A percentile compares a stretch with the other conserved stretches of the same genome.
phyloP scores from a whole-genome alignment of 1,140 invertebrate genomes.

The Palaemon carinicauda region DNA sequence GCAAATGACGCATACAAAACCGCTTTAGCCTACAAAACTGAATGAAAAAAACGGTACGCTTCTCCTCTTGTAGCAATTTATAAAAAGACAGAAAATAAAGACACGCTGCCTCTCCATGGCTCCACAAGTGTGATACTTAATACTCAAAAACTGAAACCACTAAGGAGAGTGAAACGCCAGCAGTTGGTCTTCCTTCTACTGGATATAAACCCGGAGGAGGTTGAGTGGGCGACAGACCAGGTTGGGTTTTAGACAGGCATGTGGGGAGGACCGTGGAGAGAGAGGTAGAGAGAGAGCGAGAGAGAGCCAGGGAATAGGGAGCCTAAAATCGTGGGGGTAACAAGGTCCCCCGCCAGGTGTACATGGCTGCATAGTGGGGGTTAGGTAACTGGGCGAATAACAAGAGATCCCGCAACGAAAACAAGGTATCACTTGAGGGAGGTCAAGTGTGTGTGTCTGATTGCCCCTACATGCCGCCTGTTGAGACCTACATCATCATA shows the following conservation, averaged over 20 bases:
- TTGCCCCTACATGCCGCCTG: slow-evolving; percentile 6
- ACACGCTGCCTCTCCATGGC: too few relatives aligned
- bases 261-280: neutral
- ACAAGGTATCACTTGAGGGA: slow-evolving; percentile 45
- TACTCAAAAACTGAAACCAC: too few relatives aligned
- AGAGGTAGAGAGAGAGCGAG: too few relatives aligned
- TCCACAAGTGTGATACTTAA: too few relatives aligned
- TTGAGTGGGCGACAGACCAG: neutral
- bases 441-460: slow-evolving; percentile 29
- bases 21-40: too few relatives aligned
- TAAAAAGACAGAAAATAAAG: too few relatives aligned
- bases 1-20: too few relatives aligned
- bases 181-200: too few relatives aligned
- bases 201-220: too few relatives aligned
- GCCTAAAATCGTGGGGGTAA: neutral
- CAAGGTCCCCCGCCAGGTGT: slow-evolving; percentile 38
- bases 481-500: neutral
- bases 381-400: slow-evolving; percentile 17
- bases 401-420: slow-evolving; percentile 36
- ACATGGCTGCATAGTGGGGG: slow-evolving; percentile 14
- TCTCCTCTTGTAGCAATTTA: too few relatives aligned
- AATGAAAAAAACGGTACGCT: too few relatives aligned
- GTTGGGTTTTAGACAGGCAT: neutral
- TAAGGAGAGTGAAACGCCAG: too few relatives aligned
- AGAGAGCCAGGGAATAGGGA: neutral